Evolutionary conservation across 2,113 vertebrate genomes (phyloP), one percentile per base, ranked within the genome.

Genomic region (Melanostigma gelatinosum): DNA sequence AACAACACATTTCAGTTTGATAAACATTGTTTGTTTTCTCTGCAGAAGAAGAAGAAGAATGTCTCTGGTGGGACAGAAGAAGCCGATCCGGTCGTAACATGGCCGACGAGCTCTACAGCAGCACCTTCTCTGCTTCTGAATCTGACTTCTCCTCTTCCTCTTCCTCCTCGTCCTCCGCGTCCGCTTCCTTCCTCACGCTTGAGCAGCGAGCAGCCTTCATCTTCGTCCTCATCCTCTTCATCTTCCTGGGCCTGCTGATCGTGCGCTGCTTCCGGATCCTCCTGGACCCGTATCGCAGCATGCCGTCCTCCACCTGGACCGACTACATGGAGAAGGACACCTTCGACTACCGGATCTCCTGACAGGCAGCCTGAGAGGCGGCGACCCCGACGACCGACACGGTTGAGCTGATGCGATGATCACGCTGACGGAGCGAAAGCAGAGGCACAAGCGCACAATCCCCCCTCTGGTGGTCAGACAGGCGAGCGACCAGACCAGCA

Each of bases 261-360:
- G 90, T 96, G 18, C 95, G 94, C 36, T 96, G 95, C 68, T 96
- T 95, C 87, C 91, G 95, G 48, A 96, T 96, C 88, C 93, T 96
- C 1, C 89, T 96, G 77, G 96, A 96, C 83, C 96, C 95, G 0
- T 96, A 96, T 83, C 94, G 94, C 8, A 96, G 95, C 88, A 96
- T 95, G 94, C 94, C 96, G 1, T 92, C 95, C 24, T 95, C 95
- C 79, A 96, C 93, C 24, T 96, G 96, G 95, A 95, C 94, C 0
- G 95, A 96, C 87, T 95, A 95, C 88, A 94, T 96, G 94, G 95
- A 96, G 80, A 96, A 96, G 77, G 95, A 96, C 86, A 94, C 95
- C 1, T 93, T 95, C 0, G 94, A 96, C 72, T 95, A 96, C 84
- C 92, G 94, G 29, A 93, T 96, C 78, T 94, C 93, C 93, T 96